Percentiles rank a stretch among this genome's conserved stretches.
Evolutionary conservation across 2,888 invertebrate species (phyloP).

Genomic region (Heterodera filipjevi): DNA sequence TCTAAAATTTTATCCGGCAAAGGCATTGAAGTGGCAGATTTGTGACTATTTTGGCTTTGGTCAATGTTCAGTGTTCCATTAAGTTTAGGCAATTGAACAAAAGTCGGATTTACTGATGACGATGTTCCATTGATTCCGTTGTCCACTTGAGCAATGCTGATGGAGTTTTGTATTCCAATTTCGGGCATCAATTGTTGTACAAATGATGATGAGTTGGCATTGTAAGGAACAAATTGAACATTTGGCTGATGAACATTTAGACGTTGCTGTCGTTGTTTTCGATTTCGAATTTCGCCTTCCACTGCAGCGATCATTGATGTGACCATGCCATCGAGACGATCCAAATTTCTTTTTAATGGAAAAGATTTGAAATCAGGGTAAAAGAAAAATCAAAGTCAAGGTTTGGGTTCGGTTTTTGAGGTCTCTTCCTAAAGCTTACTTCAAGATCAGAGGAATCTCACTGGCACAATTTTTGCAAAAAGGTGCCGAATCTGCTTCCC

Average conservation of each 20-base stretch:
- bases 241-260: neutral
- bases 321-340: slow-evolving; percentile 27
- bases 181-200: neutral
- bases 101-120: no score
- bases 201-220: neutral
- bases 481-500: neutral
- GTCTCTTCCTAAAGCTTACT: slow-evolving; percentile 30
- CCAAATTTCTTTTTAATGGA: slow-evolving; percentile 27
- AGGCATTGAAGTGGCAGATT: neutral
- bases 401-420: no score
- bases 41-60: no score
- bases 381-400: neutral
- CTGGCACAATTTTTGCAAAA: slow-evolving; percentile 33
- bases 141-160: no score
- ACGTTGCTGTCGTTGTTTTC: neutral
- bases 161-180: no score
- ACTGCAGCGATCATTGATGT: slow-evolving; percentile 28
- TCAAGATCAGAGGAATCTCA: slow-evolving; percentile 30
- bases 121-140: no score
- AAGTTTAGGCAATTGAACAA: neutral
- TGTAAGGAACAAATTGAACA: neutral
- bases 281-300: neutral
- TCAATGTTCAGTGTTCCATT: no score
- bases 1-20: neutral
- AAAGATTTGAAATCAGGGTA: neutral